Evolutionary conservation across 2,888 invertebrate species (phyloP).

Genomic region (Iselma pallidipennis): DNA sequence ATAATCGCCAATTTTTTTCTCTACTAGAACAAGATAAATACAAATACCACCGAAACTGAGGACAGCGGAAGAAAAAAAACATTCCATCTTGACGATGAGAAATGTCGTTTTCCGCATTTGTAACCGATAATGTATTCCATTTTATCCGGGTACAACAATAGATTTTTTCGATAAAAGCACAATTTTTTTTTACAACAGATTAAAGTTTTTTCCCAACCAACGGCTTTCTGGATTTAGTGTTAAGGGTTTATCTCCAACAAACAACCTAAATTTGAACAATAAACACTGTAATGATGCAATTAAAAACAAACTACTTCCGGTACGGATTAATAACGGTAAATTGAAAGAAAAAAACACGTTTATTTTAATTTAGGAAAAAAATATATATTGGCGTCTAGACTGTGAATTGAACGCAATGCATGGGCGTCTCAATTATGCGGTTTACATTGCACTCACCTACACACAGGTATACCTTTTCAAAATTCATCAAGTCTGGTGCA

Average conservation of each 20-base stretch:
- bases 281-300: not conserved
- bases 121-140: too few species aligned
- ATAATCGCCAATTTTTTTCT: too few species aligned
- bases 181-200: not conserved
- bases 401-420: constrained; percentile 1
- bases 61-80: too few species aligned
- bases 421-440: constrained; percentile 7
- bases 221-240: not conserved
- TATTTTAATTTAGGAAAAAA: not conserved
- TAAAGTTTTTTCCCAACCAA: not conserved
- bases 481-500: not conserved
- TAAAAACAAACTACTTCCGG: not conserved
- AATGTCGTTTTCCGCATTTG: not conserved
- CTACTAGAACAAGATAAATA: too few species aligned
- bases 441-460: constrained; percentile 3
- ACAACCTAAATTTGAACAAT: not conserved
- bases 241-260: not conserved
- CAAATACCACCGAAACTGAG: not conserved
- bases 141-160: too few species aligned
- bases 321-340: not conserved
- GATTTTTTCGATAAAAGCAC: not conserved
- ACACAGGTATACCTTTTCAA: constrained; percentile 2
- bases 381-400: not conserved
- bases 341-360: not conserved
- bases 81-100: not conserved